Evolutionary conservation across 2,113 vertebrate species (phyloP), one percentile per base, ranked within the genome.

Genomic region (Gasterosteus nipponicus): DNA sequence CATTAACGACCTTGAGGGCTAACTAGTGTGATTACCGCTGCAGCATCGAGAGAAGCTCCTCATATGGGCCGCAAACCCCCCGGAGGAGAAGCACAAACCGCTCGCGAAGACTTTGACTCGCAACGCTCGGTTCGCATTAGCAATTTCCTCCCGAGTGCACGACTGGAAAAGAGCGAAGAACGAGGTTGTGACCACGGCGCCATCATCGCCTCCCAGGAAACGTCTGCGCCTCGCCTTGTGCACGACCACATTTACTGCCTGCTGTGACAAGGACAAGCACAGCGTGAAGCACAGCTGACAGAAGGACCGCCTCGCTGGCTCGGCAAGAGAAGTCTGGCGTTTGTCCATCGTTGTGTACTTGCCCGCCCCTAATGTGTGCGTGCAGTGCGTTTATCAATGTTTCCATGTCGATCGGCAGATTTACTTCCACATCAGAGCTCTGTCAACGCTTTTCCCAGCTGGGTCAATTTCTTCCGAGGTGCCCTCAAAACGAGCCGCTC

Each of bases 401-500:
- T 80, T 59, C 73, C 68, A 62, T 86, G 79, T 78, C 79, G 68
- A 78, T 86, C 58, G 42, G 72, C 60, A 68, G 57, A 88, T 87
- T 87, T 62, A 76, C 39, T 70, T 70, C 53, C 61, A 68, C 42
- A 82, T 74, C 71, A 12, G 53, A 56, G 82, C 69, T 76, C 62
- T 29, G 15, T 41, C 59, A 64, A 78, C 33, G 53, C 85, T 83
- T 85, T 82, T 88, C 89, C 89, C 86, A 78, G 82, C 80, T 73
- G 89, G 86, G 87, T 93, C 88, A 90, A 90, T 92, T 90, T 90
- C 82, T 78, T 79, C 62, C 51, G 80, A 92, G 87, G 91, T 86
- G 84, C 83, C 81, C 84, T 72, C 47, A 47, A 74, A 91, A 83
- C 86, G 88, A 81, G 89, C 86, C 69, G 86, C 88, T 76, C 53